Conservation (phyloP, 1,140 invertebrate genomes). For the Drosophila kepulauana region DNA sequence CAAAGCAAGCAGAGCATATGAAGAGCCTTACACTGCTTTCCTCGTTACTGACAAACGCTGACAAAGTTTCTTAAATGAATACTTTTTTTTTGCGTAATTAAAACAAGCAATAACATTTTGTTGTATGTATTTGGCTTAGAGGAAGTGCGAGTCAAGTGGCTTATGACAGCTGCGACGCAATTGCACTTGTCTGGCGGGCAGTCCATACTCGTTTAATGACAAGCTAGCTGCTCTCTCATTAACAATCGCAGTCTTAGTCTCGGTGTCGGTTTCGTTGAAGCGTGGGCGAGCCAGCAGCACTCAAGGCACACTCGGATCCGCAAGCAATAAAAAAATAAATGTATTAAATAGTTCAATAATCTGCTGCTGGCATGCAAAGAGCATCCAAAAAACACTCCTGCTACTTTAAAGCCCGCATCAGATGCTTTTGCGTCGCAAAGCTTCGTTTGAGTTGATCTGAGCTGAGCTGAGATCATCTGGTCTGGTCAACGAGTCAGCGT, state of each 20-base stretch:
- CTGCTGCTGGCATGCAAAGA: constrained; percentile 31
- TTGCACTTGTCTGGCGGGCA: constrained; percentile 29
- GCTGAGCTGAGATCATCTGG: constrained; percentile 69
- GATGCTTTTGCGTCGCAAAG: constrained; percentile 49
- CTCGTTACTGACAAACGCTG: background rate
- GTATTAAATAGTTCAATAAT: constrained; percentile 35
- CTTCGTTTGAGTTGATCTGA: constrained; percentile 16
- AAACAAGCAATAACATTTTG: background rate
- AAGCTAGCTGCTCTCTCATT: background rate
- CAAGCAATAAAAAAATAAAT: constrained; percentile 27
- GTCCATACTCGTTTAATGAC: constrained; percentile 14
- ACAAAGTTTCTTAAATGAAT: background rate
- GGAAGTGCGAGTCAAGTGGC: constrained; percentile 42
- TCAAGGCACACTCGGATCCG: constrained; percentile 18
- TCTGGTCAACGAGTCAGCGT: constrained; percentile 2
- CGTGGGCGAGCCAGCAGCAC: constrained; percentile 31
- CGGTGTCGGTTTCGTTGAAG: background rate
- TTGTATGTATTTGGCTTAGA: background rate
- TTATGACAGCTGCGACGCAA: constrained; percentile 35
- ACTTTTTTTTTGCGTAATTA: constrained; percentile 1
- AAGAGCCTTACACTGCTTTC: background rate
- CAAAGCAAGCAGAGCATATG: background rate
- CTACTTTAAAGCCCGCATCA: constrained; percentile 28
- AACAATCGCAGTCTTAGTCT: background rate
- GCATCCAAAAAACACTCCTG: constrained; percentile 40